Evolutionary conservation across 2,888 invertebrate genomes (phyloP).

Genomic region (Linnaemya vulpina): DNA sequence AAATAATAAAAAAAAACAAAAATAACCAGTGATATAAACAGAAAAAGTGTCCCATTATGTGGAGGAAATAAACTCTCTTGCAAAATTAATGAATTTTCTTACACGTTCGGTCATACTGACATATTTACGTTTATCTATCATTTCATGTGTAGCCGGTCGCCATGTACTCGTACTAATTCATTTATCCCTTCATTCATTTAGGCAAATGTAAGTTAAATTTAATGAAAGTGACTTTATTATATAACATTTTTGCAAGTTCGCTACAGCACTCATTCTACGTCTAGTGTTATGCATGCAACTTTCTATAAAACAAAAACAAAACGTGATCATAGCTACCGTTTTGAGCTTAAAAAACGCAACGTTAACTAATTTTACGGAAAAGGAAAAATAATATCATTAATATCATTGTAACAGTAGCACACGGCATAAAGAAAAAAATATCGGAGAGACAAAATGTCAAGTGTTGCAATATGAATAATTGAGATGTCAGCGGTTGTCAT

Average conservation of each 20-base stretch:
- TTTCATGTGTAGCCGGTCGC: background rate
- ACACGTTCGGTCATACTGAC: conserved; percentile 37
- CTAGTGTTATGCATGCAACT: background rate
- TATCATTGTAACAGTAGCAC: no score
- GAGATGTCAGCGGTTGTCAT: no score
- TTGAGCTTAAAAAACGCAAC: no score
- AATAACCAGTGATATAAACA: background rate
- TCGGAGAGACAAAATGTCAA: no score
- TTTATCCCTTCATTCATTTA: conserved; percentile 27
- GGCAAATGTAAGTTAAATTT: conserved; percentile 33
- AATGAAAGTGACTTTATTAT: conserved; percentile 53
- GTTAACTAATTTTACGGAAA: no score
- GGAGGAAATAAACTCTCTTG: conserved; percentile 49
- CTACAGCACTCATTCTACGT: background rate
- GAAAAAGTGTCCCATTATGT: conserved; percentile 7
- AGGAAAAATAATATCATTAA: no score
- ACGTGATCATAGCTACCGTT: no score
- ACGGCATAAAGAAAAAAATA: no score
- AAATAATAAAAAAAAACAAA: conserved; percentile 33
- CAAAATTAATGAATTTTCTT: conserved; percentile 58
- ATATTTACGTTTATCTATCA: conserved; percentile 34
- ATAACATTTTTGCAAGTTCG: conserved; percentile 15
- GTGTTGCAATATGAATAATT: no score
- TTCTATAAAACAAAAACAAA: background rate
- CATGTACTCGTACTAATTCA: conserved; percentile 20